phyloP scores from a whole-genome alignment of 2,113 vertebrate genomes.

The Cochlearius cochlearius region DNA sequence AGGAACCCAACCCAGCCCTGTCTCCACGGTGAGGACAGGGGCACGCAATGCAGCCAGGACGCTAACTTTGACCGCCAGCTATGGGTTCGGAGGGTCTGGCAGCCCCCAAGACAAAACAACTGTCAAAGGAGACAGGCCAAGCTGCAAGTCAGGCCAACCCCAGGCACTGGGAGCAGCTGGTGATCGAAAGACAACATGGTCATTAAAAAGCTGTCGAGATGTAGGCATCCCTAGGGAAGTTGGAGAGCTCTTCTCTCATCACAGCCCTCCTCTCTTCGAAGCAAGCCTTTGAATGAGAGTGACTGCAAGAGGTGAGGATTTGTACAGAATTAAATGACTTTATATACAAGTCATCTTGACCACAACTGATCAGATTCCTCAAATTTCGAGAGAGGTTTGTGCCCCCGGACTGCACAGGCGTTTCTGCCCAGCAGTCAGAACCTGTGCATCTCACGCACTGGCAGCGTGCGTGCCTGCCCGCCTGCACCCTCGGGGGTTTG shows the following conservation, averaged over 20 bases:
- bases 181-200: not conserved
- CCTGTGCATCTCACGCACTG: rapidly evolving
- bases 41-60: not conserved
- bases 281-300: not conserved
- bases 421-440: not conserved
- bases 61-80: not conserved
- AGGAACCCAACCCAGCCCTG: not conserved
- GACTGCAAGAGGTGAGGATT: not conserved
- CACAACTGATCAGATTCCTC: not conserved
- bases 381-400: not conserved
- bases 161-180: not conserved
- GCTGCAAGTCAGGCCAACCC: not conserved
- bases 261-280: not conserved
- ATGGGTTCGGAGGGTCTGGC: not conserved
- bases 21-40: rapidly evolving
- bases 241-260: not conserved
- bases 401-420: rapidly evolving
- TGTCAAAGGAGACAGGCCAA: not conserved
- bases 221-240: not conserved
- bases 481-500: not conserved
- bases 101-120: not conserved
- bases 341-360: not conserved
- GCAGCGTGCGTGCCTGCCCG: rapidly evolving
- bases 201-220: not conserved
- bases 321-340: not conserved